These are phyloP conservation scores for Mustela lutreola DNA, from an alignment of 2,113 vertebrate species.

Conservation along the genomic window DNA sequence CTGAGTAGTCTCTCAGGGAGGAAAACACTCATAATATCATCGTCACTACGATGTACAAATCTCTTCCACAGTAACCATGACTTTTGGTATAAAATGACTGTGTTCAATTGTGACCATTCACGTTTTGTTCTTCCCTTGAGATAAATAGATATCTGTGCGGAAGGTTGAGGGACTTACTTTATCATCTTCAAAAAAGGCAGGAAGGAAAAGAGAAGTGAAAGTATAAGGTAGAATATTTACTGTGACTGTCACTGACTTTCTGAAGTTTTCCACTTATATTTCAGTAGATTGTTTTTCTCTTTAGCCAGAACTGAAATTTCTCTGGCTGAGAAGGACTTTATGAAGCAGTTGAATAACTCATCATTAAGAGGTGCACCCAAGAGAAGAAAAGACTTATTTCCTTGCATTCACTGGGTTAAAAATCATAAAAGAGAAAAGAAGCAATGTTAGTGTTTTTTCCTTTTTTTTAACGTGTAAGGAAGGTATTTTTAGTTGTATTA, in stretches of 20 bases:
- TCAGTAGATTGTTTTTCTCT: neutral
- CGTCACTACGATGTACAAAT: neutral
- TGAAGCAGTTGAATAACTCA: neutral
- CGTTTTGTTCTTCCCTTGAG: neutral
- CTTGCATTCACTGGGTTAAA: slow-evolving; percentile 23
- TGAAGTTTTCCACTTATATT: slow-evolving; percentile 1
- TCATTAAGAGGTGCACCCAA: neutral
- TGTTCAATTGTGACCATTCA: neutral
- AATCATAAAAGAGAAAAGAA: neutral
- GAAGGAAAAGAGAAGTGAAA: neutral
- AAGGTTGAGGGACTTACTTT: neutral
- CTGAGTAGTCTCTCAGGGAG: neutral
- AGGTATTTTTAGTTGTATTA: neutral
- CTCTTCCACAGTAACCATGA: neutral
- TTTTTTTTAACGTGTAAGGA: neutral
- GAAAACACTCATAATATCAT: neutral
- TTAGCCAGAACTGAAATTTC: neutral
- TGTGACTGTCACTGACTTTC: neutral
- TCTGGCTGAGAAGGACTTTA: neutral
- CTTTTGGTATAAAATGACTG: neutral
- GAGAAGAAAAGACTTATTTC: neutral
- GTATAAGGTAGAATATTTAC: neutral
- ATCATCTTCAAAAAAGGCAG: neutral
- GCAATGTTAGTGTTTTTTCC: neutral
- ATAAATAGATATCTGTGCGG: neutral